Evolutionary conservation across 1,140 invertebrate species (phyloP).

Genomic region (Hetaerina americana): DNA sequence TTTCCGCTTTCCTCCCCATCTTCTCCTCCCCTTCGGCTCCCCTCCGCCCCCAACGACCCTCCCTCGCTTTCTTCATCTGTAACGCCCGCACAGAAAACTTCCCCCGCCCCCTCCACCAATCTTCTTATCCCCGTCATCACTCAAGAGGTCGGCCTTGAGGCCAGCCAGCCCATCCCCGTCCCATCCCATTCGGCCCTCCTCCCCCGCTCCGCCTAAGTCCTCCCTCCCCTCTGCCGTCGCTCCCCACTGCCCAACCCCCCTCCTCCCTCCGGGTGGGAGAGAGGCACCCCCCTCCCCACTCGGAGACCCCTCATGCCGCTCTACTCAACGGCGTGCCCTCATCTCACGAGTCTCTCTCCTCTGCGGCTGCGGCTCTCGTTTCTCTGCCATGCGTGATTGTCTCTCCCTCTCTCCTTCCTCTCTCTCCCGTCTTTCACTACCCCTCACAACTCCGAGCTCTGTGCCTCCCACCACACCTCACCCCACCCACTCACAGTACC

Average conservation of each 20-base stretch:
- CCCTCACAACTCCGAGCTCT: background rate
- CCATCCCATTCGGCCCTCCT: background rate
- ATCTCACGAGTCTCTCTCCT: too few species aligned
- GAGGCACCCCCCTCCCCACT: too few species aligned
- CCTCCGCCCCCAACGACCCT: background rate
- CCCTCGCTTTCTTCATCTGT: background rate
- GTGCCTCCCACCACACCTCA: too few species aligned
- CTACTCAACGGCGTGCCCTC: too few species aligned
- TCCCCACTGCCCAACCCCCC: too few species aligned
- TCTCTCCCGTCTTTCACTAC: background rate
- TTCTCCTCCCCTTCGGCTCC: background rate
- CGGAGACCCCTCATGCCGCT: too few species aligned
- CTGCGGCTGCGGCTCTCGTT: background rate
- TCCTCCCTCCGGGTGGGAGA: too few species aligned
- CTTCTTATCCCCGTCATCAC: background rate
- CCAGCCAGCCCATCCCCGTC: background rate
- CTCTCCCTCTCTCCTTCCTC: background rate
- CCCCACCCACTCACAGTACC: too few species aligned
- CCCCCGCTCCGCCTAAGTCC: background rate
- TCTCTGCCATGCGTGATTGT: background rate
- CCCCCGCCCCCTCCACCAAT: background rate
- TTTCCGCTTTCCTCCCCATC: too few species aligned
- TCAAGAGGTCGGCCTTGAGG: background rate
- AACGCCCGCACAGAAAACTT: background rate
- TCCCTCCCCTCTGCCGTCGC: background rate